Evolutionary conservation across 2,113 vertebrate genomes (phyloP).

Genomic region (Serranochromis macrocephalus): DNA sequence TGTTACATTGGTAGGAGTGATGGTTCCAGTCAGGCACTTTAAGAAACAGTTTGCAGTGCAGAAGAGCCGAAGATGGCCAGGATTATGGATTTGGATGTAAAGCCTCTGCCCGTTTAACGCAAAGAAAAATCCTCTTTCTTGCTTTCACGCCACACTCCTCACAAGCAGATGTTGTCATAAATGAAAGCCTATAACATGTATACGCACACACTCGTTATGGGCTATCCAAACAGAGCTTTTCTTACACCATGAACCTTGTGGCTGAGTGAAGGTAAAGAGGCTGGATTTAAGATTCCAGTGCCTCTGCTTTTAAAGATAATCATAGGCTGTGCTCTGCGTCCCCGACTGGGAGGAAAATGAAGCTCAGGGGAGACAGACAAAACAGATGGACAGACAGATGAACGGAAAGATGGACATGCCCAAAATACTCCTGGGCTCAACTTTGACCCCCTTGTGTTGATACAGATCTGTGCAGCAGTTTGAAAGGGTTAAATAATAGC

Average conservation of each 20-base stretch:
- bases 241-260: background rate
- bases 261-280: background rate
- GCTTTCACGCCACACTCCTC: background rate
- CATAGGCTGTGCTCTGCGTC: background rate
- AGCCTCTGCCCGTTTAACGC: background rate
- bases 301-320: slow-evolving; percentile 37
- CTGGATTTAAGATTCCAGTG: slow-evolving; percentile 26
- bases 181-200: background rate
- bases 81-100: slow-evolving; percentile 5
- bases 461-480: background rate
- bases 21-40: background rate
- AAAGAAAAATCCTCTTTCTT: background rate
- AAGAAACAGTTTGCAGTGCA: background rate
- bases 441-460: background rate
- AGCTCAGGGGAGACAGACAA: background rate
- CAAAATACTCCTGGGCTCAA: background rate
- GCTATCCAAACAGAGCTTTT: background rate
- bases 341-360: slow-evolving; percentile 5
- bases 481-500: background rate
- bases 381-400: slow-evolving; percentile 24
- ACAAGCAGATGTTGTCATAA: background rate
- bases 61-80: background rate
- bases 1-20: background rate
- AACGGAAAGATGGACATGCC: background rate
- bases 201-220: rapidly evolving